Percentiles rank a stretch among this genome's conserved stretches.
phyloP scores from a whole-genome alignment of 92 coral and sea anemone genomes.

The Nematostella vectensis region DNA sequence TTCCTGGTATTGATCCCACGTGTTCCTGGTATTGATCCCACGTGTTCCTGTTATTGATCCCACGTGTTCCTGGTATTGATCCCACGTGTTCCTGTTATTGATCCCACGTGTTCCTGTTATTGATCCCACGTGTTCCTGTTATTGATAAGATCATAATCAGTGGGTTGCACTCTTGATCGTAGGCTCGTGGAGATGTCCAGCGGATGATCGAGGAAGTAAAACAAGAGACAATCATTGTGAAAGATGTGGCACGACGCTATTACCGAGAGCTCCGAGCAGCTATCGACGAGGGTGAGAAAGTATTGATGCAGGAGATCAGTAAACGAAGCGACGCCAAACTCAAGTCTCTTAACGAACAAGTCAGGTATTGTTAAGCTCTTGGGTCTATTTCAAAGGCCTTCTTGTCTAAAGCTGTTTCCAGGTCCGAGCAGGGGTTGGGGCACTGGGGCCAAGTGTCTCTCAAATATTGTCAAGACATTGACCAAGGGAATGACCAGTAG shows the following conservation, averaged over 20 bases:
- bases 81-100: no score
- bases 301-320: slow-evolving; percentile 67
- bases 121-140: no score
- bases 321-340: slow-evolving; percentile 72
- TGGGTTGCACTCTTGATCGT: no score
- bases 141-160: no score
- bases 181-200: slow-evolving; percentile 87
- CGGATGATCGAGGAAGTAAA: slow-evolving; percentile 74
- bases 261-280: slow-evolving; percentile 85
- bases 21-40: no score
- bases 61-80: no score
- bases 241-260: slow-evolving; percentile 66
- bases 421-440: not conserved
- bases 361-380: slow-evolving; percentile 40
- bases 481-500: no score
- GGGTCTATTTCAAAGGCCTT: not conserved
- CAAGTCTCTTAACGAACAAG: slow-evolving; percentile 82
- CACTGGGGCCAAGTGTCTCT: not conserved
- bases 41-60: no score
- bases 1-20: no score
- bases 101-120: no score
- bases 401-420: not conserved
- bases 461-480: no score
- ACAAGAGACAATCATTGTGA: slow-evolving; percentile 51
- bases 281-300: slow-evolving; percentile 79